phyloP scores from a whole-genome alignment of 2,888 invertebrate genomes.

The Morpho deidamia region DNA sequence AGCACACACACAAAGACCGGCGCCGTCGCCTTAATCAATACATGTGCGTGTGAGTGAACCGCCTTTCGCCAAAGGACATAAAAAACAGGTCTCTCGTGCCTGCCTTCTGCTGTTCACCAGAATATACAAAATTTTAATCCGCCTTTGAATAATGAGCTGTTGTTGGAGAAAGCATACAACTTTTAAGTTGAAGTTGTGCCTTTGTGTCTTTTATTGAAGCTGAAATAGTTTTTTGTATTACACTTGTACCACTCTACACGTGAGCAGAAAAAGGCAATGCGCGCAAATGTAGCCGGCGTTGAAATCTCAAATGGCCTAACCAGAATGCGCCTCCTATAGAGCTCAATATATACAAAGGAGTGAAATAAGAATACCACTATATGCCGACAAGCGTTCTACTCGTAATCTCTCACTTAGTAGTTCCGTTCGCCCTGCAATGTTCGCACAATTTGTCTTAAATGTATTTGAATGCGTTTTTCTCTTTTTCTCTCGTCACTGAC shows the following conservation, averaged over 20 bases:
- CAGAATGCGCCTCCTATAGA: conserved; percentile 66
- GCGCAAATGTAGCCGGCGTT: conserved; percentile 51
- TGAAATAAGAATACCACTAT: conserved; percentile 65
- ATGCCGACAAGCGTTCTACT: conserved; percentile 74
- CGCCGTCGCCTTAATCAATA: conserved; percentile 80
- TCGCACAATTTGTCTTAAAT: conserved; percentile 78
- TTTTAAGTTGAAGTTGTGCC: too few species aligned
- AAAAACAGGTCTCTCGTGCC: conserved; percentile 32
- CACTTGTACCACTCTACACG: conserved; percentile 36
- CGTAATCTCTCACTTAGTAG: conserved; percentile 78
- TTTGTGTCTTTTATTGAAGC: too few species aligned
- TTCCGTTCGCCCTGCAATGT: conserved; percentile 79
- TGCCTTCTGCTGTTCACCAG: conserved; percentile 46
- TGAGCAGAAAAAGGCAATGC: conserved; percentile 67
- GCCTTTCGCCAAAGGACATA: conserved; percentile 47
- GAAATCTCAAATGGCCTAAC: conserved; percentile 64
- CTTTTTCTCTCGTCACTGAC: conserved; percentile 82
- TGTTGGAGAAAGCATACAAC: too few species aligned
- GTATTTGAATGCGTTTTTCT: conserved; percentile 80
- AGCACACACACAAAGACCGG: conserved; percentile 68
- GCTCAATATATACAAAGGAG: conserved; percentile 70
- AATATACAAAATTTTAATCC: not conserved
- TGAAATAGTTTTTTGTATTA: too few species aligned
- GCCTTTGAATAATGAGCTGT: too few species aligned
- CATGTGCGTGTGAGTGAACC: conserved; percentile 83